Evolutionary conservation across 2,113 vertebrate genomes (phyloP).

Genomic region (Rostratula benghalensis): DNA sequence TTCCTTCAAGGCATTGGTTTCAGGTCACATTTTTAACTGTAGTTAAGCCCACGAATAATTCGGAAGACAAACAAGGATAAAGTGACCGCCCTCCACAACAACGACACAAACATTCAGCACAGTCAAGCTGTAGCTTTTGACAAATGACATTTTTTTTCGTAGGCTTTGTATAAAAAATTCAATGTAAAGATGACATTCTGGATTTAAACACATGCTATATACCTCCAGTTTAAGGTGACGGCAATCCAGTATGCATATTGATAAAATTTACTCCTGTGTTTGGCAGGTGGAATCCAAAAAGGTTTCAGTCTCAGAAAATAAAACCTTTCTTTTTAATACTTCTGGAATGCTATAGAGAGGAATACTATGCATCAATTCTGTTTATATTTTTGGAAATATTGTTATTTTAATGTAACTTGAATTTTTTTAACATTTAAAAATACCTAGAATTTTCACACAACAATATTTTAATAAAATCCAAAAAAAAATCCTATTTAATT

Average conservation of each 20-base stretch:
- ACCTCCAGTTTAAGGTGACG: not conserved
- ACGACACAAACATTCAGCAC: not conserved
- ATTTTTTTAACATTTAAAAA: too few relatives aligned
- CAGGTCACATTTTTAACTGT: constrained; percentile 57
- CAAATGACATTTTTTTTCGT: not conserved
- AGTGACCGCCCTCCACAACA: not conserved
- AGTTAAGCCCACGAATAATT: constrained; percentile 45
- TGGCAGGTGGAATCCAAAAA: not conserved
- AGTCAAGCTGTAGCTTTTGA: not conserved
- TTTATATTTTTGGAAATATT: not conserved
- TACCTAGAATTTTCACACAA: fast-evolving
- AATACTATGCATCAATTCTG: not conserved
- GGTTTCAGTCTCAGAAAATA: not conserved
- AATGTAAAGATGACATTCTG: not conserved
- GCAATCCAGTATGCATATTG: not conserved
- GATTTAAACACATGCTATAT: not conserved
- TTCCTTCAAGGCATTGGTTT: constrained; percentile 64
- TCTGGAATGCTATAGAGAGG: not conserved
- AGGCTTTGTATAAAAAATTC: not conserved
- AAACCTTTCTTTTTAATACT: not conserved
- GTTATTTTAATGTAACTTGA: not conserved
- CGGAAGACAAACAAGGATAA: constrained; percentile 38
- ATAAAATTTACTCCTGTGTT: not conserved
- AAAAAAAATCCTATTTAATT: not conserved
- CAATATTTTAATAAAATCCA: not conserved